phyloP scores from a whole-genome alignment of 2,113 vertebrate genomes.

The Sitta europaea region DNA sequence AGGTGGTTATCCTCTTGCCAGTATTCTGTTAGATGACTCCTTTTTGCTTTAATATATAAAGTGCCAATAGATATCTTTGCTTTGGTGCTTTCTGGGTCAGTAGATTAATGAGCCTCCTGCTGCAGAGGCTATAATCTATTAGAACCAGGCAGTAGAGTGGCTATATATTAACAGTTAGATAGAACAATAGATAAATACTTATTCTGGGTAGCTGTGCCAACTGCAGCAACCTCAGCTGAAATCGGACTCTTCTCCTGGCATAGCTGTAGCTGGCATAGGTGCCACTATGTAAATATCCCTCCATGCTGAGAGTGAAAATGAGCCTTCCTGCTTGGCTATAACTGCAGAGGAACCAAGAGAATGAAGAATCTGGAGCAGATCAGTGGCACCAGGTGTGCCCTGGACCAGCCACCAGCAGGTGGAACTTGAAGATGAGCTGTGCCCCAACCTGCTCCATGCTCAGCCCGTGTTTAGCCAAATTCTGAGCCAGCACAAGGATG shows the following conservation, averaged over 20 bases:
- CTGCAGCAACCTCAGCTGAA: not conserved
- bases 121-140: not conserved
- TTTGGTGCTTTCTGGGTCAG: not conserved
- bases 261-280: not conserved
- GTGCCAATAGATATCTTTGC: not conserved
- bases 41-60: constrained; percentile 4
- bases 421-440: not conserved
- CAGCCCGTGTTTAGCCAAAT: not conserved
- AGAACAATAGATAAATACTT: constrained; percentile 4
- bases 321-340: not conserved
- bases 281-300: not conserved
- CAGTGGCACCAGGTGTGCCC: fast-evolving
- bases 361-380: not conserved
- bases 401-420: not conserved
- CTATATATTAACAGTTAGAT: not conserved
- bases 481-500: not conserved
- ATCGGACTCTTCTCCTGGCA: not conserved
- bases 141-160: not conserved
- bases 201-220: not conserved
- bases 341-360: not conserved
- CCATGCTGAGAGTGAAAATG: not conserved
- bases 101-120: not conserved
- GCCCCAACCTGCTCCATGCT: not conserved
- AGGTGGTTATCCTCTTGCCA: not conserved
- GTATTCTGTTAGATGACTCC: not conserved